Conservation (phyloP, 2,797 vertebrate genomes). For the Trichosurus vulpecula region DNA sequence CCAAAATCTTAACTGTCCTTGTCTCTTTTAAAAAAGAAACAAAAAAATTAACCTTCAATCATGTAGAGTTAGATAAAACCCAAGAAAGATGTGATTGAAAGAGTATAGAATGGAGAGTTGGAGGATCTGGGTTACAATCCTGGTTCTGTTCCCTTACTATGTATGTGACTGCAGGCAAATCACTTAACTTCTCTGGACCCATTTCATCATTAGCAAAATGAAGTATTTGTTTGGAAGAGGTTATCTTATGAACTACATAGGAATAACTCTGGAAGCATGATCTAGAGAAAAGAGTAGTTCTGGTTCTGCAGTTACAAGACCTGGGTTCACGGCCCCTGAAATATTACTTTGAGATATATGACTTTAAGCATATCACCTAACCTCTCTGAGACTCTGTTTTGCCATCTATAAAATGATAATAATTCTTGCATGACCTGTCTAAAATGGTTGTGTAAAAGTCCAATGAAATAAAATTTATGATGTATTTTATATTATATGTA, state of each 20-base stretch:
- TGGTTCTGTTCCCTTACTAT: neutral
- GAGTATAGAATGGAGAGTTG: neutral
- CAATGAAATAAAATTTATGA: neutral
- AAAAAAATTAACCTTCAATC: neutral
- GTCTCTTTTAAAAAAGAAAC: neutral
- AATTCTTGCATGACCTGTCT: neutral
- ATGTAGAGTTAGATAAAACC: neutral
- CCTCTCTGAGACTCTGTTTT: neutral
- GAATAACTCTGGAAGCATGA: neutral
- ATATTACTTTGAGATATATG: neutral
- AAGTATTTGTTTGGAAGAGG: neutral
- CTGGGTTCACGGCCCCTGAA: neutral
- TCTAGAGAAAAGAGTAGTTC: neutral
- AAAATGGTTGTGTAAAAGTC: neutral
- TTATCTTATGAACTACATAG: neutral
- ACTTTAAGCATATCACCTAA: slow-evolving; percentile 10
- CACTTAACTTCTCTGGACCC: neutral
- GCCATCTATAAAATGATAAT: slow-evolving; percentile 12
- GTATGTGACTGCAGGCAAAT: neutral
- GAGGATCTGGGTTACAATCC: neutral
- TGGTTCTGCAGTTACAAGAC: neutral
- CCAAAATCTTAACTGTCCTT: neutral
- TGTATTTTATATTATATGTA: neutral
- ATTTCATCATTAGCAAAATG: neutral
- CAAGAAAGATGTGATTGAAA: neutral